These are phyloP conservation scores for Hyperoodon ampullatus DNA, from an alignment of 2,113 vertebrate species.

Conservation along the genomic window DNA sequence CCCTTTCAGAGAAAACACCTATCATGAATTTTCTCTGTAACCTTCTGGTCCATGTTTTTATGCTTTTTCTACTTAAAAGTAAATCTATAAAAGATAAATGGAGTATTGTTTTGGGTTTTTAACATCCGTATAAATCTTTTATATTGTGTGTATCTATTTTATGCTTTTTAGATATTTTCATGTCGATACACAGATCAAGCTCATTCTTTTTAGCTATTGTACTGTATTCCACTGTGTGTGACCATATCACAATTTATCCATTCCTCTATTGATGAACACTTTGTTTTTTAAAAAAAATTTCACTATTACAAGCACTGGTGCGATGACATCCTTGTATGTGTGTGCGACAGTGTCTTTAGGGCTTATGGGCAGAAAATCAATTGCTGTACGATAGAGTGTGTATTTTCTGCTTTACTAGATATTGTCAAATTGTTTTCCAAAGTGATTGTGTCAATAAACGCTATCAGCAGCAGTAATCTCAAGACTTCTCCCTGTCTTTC, in stretches of 20 bases:
- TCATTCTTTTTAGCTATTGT: not conserved
- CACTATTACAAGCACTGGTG: not conserved
- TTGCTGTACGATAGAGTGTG: not conserved
- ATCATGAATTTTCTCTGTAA: not conserved
- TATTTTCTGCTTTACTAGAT: conserved; percentile 8
- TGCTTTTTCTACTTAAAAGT: not conserved
- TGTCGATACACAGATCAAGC: not conserved
- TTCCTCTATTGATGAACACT: not conserved
- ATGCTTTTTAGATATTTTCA: not conserved
- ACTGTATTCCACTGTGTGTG: not conserved
- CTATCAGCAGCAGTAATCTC: not conserved
- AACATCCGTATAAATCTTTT: not conserved
- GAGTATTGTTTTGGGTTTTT: conserved; percentile 25
- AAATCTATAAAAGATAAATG: not conserved
- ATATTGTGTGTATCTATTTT: not conserved
- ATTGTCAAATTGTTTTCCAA: not conserved
- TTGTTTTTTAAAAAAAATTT: too few relatives aligned
- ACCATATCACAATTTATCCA: not conserved
- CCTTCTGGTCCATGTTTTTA: not conserved
- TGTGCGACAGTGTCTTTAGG: not conserved
- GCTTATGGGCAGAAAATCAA: conserved; percentile 23
- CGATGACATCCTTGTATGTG: not conserved
- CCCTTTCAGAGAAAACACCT: not conserved
- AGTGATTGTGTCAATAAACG: not conserved
- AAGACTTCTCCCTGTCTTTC: not conserved